phyloP scores from a whole-genome alignment of 1,140 invertebrate species.

The Mylabris phalerata region DNA sequence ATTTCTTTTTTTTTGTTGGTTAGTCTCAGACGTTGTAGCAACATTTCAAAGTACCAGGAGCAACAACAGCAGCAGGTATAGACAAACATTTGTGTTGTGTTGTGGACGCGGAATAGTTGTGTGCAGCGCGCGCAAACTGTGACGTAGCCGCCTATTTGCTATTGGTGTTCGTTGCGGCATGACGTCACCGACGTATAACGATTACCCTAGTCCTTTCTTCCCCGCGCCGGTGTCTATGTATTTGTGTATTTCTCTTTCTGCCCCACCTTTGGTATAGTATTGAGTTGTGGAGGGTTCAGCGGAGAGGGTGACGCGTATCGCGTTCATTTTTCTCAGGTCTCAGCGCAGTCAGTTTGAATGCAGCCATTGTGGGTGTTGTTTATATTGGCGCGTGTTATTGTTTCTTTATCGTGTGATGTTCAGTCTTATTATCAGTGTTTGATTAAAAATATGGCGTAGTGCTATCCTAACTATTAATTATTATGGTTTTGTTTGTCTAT shows the following conservation, averaged over 20 bases:
- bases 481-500: constrained; percentile 7
- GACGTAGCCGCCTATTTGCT: constrained; percentile 27
- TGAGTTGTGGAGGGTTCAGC: constrained; percentile 16
- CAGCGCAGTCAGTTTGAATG: no score
- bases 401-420: no score
- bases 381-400: no score
- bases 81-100: background rate
- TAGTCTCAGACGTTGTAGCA: no score
- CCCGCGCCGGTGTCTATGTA: background rate
- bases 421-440: no score
- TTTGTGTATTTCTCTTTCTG: constrained; percentile 8
- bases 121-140: constrained; percentile 27
- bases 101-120: background rate
- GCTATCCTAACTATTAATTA: background rate
- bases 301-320: background rate
- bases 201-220: constrained; percentile 25
- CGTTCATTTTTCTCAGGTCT: no score
- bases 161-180: constrained; percentile 31
- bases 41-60: no score
- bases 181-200: constrained; percentile 32
- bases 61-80: background rate
- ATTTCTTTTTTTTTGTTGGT: no score
- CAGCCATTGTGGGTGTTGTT: no score
- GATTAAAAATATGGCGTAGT: constrained; percentile 7
- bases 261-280: no score